Percentiles rank a stretch among this genome's conserved stretches.
Evolutionary conservation across 30 jellyfish, hydroid and myxozoan species (phyloP).

Genomic region (Calvadosia cruxmelitensis): DNA sequence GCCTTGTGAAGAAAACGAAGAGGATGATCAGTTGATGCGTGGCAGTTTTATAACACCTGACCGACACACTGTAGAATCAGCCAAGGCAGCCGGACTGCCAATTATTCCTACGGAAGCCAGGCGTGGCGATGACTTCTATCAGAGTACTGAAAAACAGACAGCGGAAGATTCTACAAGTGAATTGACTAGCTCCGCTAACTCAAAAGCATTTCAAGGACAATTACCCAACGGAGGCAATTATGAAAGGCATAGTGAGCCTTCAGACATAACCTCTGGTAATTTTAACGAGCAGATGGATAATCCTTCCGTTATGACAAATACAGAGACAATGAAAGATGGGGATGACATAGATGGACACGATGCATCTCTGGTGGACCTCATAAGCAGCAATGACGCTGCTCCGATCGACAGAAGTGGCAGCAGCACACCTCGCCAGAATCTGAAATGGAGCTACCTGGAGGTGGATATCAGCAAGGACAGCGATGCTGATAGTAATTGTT

Average conservation of each 20-base stretch:
- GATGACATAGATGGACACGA: not conserved
- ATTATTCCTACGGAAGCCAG: constrained; percentile 21
- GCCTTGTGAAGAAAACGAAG: constrained; percentile 9
- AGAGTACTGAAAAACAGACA: not conserved
- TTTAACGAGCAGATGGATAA: not conserved
- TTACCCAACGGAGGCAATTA: not conserved
- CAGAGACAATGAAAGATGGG: too few relatives aligned
- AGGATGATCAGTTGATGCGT: not conserved
- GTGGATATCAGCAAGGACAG: not conserved
- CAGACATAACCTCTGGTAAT: too few relatives aligned
- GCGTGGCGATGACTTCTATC: not conserved
- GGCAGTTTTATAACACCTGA: not conserved
- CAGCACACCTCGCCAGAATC: not conserved
- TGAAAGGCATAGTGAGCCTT: too few relatives aligned
- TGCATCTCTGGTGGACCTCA: not conserved
- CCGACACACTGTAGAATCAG: constrained; percentile 37
- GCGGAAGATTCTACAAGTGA: not conserved
- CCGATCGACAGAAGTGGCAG: too few relatives aligned
- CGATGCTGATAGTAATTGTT: not conserved
- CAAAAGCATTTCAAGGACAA: not conserved
- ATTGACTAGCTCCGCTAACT: not conserved
- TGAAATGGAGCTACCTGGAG: not conserved
- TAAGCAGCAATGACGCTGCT: not conserved
- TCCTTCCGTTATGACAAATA: not conserved
- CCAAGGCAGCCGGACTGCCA: constrained; percentile 83